Conservation (phyloP, 2,797 vertebrate species). For the Craterocephalus amniculus region DNA sequence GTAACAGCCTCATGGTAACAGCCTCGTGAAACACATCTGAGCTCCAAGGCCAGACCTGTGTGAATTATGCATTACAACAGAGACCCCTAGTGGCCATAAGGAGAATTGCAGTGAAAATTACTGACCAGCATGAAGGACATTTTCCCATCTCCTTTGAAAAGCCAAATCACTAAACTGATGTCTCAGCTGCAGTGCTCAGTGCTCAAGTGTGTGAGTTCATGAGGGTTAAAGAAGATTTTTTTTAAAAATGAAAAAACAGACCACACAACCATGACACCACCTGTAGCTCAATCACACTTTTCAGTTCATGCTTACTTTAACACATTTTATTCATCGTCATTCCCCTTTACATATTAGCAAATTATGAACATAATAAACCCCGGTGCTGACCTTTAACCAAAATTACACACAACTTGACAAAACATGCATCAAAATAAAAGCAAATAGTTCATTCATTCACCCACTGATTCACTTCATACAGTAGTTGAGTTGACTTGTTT, state of each 20-base stretch:
- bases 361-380: no score
- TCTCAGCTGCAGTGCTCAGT: neutral
- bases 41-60: conserved; percentile 4
- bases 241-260: neutral
- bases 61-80: conserved; percentile 47
- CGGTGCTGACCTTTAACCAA: no score
- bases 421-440: no score
- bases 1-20: conserved; percentile 45
- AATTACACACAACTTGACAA: no score
- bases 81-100: conserved; percentile 60
- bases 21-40: conserved; percentile 47
- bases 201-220: neutral
- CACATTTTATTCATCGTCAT: no score
- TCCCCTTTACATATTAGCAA: no score
- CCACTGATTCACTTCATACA: no score
- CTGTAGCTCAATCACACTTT: neutral
- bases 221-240: neutral
- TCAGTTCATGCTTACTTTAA: neutral
- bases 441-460: no score
- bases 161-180: conserved; percentile 5
- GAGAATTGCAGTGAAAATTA: neutral
- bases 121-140: conserved; percentile 3
- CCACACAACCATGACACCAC: neutral
- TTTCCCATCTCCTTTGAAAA: conserved; percentile 1
- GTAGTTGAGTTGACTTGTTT: no score